Evolutionary conservation across 2,797 vertebrate species (phyloP), one percentile per base, ranked within the genome.

Genomic region (Erethizon dorsatum): DNA sequence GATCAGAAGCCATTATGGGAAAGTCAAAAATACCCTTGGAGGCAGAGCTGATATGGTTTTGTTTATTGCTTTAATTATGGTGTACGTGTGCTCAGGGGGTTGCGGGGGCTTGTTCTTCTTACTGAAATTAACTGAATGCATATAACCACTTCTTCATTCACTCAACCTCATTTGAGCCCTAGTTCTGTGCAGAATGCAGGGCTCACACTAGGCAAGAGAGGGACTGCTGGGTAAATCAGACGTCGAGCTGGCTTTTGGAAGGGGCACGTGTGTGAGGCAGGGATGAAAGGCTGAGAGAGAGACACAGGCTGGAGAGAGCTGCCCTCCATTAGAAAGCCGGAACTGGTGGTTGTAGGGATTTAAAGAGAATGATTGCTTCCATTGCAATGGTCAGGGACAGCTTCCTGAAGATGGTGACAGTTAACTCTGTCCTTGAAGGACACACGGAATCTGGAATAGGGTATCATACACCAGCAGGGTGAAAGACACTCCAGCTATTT

Each of bases 1-100:
- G 65, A 89, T 56, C 80, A 95, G 67, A 73, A 86, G 69, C 50
- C 50, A 41, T 96, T 63, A 52, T 8, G 20, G 47, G 67, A 47
- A 91, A 87, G 33, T 79, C 6, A 87, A 71, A 78, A 79, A 26
- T 28, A 37, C 8, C 10, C 28, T 83, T 67, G 10, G 57, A 96
- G 41, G 24, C 63, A 67, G n/a, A 63, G 31, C n/a, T 79, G 56
- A 28, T 28, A 7, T 2, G 41, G 3, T 69, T 94, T 84, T 41
- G 18, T 59, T 87, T 47, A 41, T 75, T 85, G 59, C 57, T 91
- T 93, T 91, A 82, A 86, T 93, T 57, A 82, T 47, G 11, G 20
- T 26, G 17, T 69, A 0, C 45, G 63, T 45, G 10, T 33, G 13
- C 59, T 88, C 52, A 61, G 5, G 69, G 63, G 12, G 20, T 6